A percentile compares a stretch with the other conserved stretches of the same genome.
Conservation (phyloP, 2,113 vertebrate genomes). For the Microcebus jonahi region DNA sequence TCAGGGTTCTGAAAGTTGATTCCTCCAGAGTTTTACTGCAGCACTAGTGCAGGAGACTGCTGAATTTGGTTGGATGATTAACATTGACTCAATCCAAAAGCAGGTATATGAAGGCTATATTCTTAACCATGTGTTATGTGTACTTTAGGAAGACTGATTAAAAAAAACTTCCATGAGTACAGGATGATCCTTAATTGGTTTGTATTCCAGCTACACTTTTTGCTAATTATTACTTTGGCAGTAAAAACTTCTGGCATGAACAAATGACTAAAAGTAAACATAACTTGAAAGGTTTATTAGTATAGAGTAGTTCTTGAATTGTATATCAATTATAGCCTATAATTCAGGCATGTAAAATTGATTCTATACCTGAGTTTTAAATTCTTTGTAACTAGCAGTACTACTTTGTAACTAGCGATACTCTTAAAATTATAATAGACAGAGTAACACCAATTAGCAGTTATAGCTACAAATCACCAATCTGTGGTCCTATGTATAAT, state of each 20-base stretch:
- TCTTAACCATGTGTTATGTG: background rate
- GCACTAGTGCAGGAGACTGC: background rate
- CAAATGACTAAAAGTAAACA: slow-evolving; percentile 28
- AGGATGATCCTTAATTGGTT: background rate
- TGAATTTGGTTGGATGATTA: background rate
- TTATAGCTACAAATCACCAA: background rate
- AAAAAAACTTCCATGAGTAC: background rate
- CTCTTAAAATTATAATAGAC: background rate
- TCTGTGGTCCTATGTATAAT: background rate
- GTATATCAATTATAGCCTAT: background rate
- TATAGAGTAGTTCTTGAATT: background rate
- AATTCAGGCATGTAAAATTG: slow-evolving; percentile 46
- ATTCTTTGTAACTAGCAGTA: background rate
- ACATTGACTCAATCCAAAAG: background rate
- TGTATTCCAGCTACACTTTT: background rate
- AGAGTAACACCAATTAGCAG: background rate
- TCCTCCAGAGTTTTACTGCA: background rate
- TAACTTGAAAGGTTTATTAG: slow-evolving; percentile 53
- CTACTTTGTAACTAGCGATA: slow-evolving; percentile 13
- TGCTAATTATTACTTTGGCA: background rate
- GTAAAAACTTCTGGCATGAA: background rate
- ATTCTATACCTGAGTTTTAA: slow-evolving; percentile 6
- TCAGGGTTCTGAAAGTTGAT: background rate
- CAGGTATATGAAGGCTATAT: background rate
- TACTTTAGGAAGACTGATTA: background rate